phyloP scores from a whole-genome alignment of 2,888 invertebrate genomes.

The Branchellion lobata region DNA sequence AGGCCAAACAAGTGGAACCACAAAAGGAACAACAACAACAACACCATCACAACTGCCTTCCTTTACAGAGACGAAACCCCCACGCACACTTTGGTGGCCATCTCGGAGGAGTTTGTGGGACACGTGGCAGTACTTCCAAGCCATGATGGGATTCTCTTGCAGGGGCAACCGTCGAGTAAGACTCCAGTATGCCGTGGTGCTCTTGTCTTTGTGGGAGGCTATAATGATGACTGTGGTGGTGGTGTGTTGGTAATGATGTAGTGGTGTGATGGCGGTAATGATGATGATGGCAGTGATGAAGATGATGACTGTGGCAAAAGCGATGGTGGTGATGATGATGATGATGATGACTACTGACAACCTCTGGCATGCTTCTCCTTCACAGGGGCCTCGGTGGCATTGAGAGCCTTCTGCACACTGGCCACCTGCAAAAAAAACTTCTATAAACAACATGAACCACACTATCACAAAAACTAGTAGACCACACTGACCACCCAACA shows the following conservation, averaged over 20 bases:
- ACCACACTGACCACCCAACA: no score
- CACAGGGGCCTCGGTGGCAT: constrained; percentile 83
- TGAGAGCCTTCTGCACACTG: constrained; percentile 90
- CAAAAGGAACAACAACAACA: no score
- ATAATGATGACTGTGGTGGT: constrained; percentile 69
- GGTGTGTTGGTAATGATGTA: no score
- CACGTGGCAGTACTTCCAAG: constrained; percentile 98
- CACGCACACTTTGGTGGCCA: constrained; percentile 79
- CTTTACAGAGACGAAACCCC: no score
- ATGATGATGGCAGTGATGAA: neutral
- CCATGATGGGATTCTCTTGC: constrained; percentile 89
- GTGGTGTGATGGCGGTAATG: neutral
- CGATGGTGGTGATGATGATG: neutral
- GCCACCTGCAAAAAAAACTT: constrained; percentile 77
- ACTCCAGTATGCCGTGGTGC: constrained; percentile 87
- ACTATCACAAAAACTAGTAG: neutral
- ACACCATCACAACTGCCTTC: no score
- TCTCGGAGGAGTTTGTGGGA: constrained; percentile 92
- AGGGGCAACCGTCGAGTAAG: constrained; percentile 73
- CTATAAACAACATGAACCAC: constrained; percentile 50
- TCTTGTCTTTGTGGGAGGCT: constrained; percentile 88
- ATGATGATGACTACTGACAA: constrained; percentile 56
- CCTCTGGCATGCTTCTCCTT: constrained; percentile 97
- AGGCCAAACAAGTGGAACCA: no score
- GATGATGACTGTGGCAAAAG: neutral